Base-by-base conservation (phyloP, 2,113 vertebrate species). In the Leptocoma aspasia region DNA sequence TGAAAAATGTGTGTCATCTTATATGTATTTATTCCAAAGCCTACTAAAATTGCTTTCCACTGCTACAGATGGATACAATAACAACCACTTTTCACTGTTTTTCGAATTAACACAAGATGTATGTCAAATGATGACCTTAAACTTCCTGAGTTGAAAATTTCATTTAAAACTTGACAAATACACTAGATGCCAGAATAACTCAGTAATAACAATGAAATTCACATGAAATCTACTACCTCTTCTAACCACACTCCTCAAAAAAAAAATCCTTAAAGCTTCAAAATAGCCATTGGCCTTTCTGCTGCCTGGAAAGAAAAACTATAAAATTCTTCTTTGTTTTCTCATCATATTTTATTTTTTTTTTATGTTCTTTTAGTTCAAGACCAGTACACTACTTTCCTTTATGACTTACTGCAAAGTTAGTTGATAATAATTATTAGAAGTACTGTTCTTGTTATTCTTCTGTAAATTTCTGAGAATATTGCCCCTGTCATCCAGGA, bases 1-100 rank as follows among this genome's bases (percentile, higher is more conserved):
- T 96, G 95, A 98, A 97, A 97, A 98, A 98, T 98, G 92, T 30
- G 47, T 86, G 92, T 92, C 82, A 97, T 97, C 96, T 94, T 94
- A 66, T 80, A 95, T 94, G 89, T 94, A 98, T 98, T 97, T 97
- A 98, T 98, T 97, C 93, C 75, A 93, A 97, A 92, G 23, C 47
- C 86, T 89, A 71, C 79, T 97, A 90, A 95, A 98, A 97, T 95
- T 86, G 93, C 73, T 94, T 82, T 89, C 82, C 81, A 89, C 86
- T 95, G 68, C 86, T 95, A 66, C 77, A 96, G 92, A 96, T 89
- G 53, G 82, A 92, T 97, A 97, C 90, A 95, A 94, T 84, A 97
- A 95, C 92, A 96, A 95, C 45, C 28, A 93, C 80, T 94, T 96
- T 91, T 95, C 91, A 96, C 66, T 95, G 91, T 96, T 97, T 97